A percentile compares a stretch with the other conserved stretches of the same genome.
Conservation (phyloP, 1,140 invertebrate species). For the Zaprionus camerounensis region DNA sequence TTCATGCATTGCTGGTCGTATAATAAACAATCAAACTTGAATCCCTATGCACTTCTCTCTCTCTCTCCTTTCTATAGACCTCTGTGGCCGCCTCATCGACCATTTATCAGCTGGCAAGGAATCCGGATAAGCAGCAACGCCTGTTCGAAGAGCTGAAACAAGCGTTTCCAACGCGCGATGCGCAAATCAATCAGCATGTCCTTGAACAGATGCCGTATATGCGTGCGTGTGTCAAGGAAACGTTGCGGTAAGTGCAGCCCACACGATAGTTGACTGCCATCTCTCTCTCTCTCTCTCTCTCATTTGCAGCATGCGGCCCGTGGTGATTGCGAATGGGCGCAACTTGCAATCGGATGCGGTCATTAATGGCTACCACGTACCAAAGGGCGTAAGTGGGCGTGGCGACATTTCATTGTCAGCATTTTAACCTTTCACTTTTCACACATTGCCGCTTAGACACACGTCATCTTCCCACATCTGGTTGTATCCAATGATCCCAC, state of each 20-base stretch:
- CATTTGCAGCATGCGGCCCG: slow-evolving; percentile 91
- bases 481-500: slow-evolving; percentile 91
- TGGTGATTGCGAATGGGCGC: slow-evolving; percentile 94
- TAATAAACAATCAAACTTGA: no score
- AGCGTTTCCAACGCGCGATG: slow-evolving; percentile 86
- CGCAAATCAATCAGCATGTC: slow-evolving; percentile 87
- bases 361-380: slow-evolving; percentile 92
- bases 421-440: slow-evolving; percentile 49
- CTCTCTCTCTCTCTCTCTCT: background rate
- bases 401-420: slow-evolving; percentile 8
- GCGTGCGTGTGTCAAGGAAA: slow-evolving; percentile 95
- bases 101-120: slow-evolving; percentile 91
- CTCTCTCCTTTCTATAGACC: slow-evolving; percentile 86
- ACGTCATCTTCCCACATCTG: slow-evolving; percentile 92
- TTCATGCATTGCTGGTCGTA: no score
- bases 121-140: slow-evolving; percentile 90
- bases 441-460: slow-evolving; percentile 86
- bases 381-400: slow-evolving; percentile 90
- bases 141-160: slow-evolving; percentile 89
- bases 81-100: slow-evolving; percentile 91
- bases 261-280: background rate
- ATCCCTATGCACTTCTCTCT: background rate
- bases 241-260: slow-evolving; percentile 88
- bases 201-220: slow-evolving; percentile 91
- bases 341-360: slow-evolving; percentile 91